phyloP scores from a whole-genome alignment of 2,797 vertebrate genomes.

The Pachyuromys duprasi region DNA sequence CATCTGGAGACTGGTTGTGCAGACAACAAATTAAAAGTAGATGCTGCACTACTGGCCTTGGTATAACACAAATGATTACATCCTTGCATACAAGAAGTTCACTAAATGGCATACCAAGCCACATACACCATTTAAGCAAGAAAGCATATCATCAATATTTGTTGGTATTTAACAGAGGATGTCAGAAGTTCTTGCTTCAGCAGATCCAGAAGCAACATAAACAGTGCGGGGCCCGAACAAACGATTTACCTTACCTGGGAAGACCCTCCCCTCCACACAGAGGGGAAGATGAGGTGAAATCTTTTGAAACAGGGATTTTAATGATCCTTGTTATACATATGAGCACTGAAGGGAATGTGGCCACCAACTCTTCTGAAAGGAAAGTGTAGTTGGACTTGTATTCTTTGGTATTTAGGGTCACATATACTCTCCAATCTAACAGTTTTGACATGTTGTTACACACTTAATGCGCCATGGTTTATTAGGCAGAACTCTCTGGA shows the following conservation, averaged over 20 bases:
- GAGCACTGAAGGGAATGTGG: not conserved
- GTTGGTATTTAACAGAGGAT: not conserved
- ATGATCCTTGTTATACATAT: not conserved
- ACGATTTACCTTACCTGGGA: not conserved
- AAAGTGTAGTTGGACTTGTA: not conserved
- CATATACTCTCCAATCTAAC: not conserved
- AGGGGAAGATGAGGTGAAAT: not conserved
- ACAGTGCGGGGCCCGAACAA: not conserved
- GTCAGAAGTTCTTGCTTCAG: not conserved
- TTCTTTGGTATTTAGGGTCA: not conserved
- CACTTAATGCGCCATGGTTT: not conserved
- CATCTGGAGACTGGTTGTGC: not conserved
- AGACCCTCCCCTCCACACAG: rapidly evolving
- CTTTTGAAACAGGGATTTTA: not conserved
- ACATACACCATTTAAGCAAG: not conserved
- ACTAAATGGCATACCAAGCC: not conserved
- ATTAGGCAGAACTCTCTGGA: not conserved
- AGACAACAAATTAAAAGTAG: not conserved
- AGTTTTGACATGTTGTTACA: not conserved
- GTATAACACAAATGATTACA: not conserved
- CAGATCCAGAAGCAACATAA: not conserved
- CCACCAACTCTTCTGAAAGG: not conserved
- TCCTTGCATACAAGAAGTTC: not conserved
- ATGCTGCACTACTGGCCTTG: not conserved
- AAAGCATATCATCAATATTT: not conserved